Evolutionary conservation across 2,888 invertebrate genomes (phyloP).

Genomic region (Eudemis profundana): DNA sequence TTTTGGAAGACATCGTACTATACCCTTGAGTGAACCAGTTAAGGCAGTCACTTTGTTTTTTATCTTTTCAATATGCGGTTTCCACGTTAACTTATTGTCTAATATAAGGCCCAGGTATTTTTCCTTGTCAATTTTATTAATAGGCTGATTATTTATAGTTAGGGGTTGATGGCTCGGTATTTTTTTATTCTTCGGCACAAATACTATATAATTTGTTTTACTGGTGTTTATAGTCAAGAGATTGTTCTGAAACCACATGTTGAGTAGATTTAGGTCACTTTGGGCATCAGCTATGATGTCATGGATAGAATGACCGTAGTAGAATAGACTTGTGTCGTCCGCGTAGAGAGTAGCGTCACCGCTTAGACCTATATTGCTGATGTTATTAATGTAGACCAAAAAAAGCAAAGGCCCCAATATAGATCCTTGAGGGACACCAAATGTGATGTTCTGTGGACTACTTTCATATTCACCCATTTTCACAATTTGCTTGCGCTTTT

Average conservation of each 20-base stretch:
- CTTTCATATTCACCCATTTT: slow-evolving; percentile 5
- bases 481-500: slow-evolving; percentile 10
- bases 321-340: too few relatives aligned
- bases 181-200: background rate
- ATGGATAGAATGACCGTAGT: too few relatives aligned
- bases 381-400: too few relatives aligned
- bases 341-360: too few relatives aligned
- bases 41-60: too few relatives aligned
- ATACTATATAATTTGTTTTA: background rate
- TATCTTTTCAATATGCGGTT: background rate
- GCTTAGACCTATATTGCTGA: too few relatives aligned
- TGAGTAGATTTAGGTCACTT: background rate
- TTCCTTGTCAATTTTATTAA: background rate
- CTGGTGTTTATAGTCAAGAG: background rate
- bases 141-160: background rate
- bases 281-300: too few relatives aligned
- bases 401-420: too few relatives aligned
- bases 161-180: background rate
- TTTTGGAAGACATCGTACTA: slow-evolving; percentile 1
- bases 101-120: background rate
- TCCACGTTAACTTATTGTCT: background rate
- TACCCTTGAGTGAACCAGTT: too few relatives aligned
- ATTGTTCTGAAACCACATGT: background rate
- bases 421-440: slow-evolving; percentile 20
- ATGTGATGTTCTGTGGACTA: background rate